phyloP scores from a whole-genome alignment of 2,113 vertebrate species.

The Macrotus californicus region DNA sequence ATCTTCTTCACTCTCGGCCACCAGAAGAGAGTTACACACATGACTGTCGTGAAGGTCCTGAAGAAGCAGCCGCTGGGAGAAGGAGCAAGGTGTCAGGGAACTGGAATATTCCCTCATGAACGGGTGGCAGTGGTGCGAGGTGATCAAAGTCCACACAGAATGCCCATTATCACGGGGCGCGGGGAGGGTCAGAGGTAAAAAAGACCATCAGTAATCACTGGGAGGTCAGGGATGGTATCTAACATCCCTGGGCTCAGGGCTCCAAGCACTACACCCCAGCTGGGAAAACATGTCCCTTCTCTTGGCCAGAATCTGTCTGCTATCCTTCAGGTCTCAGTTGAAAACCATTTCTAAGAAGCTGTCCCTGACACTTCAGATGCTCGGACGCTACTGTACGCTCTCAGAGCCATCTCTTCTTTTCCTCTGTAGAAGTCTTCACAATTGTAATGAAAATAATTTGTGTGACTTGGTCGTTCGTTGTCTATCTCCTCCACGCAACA shows the following conservation, averaged over 20 bases:
- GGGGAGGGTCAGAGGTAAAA: not conserved
- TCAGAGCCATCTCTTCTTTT: not conserved
- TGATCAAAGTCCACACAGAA: not conserved
- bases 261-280: not conserved
- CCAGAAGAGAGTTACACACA: conserved; percentile 94
- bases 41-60: conserved; percentile 97
- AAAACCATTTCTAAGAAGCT: not conserved
- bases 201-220: not conserved
- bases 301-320: not conserved
- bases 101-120: not conserved
- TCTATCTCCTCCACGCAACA: not conserved
- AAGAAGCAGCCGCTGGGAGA: conserved; percentile 89
- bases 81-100: not conserved
- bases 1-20: conserved; percentile 98
- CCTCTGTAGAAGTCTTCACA: not conserved
- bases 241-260: not conserved
- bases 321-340: not conserved
- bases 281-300: not conserved
- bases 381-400: not conserved
- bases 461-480: not conserved
- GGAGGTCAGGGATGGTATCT: not conserved
- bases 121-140: not conserved
- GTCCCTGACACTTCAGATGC: not conserved
- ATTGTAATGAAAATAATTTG: not conserved
- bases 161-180: not conserved